Conservation (phyloP, 2,888 invertebrate genomes). For the Spialia ferax region DNA sequence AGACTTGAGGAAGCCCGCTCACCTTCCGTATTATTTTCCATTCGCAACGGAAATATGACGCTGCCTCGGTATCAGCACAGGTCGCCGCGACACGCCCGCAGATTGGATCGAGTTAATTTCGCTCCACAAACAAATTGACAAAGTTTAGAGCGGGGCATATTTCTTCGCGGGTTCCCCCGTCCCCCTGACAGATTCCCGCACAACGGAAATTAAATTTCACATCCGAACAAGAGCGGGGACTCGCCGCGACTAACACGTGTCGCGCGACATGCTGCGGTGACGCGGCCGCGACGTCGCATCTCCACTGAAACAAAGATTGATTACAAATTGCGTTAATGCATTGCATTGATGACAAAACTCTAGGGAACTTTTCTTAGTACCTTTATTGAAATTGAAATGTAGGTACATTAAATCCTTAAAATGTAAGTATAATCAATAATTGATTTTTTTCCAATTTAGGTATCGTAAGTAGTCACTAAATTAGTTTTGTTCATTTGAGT, state of each 20-base stretch:
- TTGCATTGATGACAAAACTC: conserved; percentile 11
- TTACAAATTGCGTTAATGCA: conserved; percentile 47
- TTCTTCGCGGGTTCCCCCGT: conserved; percentile 73
- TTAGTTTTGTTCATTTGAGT: neutral
- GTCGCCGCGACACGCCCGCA: conserved; percentile 74
- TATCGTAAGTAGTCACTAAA: neutral
- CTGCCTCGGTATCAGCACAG: conserved; percentile 67
- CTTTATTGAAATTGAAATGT: too few relatives aligned
- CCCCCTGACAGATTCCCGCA: conserved; percentile 79
- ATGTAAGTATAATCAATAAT: too few relatives aligned
- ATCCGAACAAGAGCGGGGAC: conserved; percentile 83
- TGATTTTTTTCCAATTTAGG: too few relatives aligned
- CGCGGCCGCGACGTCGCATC: conserved; percentile 57
- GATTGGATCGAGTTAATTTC: conserved; percentile 87
- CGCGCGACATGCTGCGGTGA: conserved; percentile 55
- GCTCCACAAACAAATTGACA: conserved; percentile 87
- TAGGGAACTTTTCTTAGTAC: neutral
- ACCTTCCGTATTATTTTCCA: conserved; percentile 61
- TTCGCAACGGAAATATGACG: conserved; percentile 68
- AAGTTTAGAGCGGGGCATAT: conserved; percentile 86
- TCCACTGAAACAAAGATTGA: conserved; percentile 61
- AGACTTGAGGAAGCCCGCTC: conserved; percentile 44
- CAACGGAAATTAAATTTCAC: conserved; percentile 86
- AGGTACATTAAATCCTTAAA: too few relatives aligned
- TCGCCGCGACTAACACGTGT: conserved; percentile 72